Percentiles rank a stretch among this genome's conserved stretches.
Evolutionary conservation across 2,888 invertebrate species (phyloP).

Genomic region (Conistra vaccinii): DNA sequence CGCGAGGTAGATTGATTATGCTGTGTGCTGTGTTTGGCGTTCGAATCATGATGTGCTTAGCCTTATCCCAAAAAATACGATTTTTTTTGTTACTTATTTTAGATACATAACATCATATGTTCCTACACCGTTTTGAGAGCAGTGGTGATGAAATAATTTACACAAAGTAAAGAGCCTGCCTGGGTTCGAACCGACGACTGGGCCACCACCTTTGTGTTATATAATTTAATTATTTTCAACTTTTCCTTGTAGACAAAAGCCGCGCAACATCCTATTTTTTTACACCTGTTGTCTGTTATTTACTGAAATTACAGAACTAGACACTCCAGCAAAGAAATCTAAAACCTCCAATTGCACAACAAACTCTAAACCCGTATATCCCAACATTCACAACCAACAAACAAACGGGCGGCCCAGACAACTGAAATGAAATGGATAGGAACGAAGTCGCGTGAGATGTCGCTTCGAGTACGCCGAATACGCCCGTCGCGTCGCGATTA

Average conservation of each 20-base stretch:
- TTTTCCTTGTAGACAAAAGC: neutral
- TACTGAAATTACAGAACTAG: neutral
- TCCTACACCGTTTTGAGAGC: no score
- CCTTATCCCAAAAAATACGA: no score
- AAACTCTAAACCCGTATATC: constrained; percentile 65
- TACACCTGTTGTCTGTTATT: neutral
- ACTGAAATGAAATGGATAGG: constrained; percentile 87
- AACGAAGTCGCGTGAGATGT: constrained; percentile 82
- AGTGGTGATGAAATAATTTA: no score
- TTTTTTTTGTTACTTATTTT: no score
- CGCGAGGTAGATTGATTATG: no score
- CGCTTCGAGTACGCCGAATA: constrained; percentile 75
- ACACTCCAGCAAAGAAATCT: neutral
- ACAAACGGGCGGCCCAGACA: constrained; percentile 81
- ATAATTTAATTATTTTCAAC: no score
- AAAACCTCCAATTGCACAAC: neutral
- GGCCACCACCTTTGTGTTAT: no score
- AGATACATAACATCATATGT: no score
- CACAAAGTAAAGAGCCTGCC: no score
- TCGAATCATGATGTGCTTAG: no score
- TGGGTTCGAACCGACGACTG: no score
- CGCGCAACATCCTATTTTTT: neutral
- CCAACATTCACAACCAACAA: constrained; percentile 60
- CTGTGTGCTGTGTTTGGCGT: no score
- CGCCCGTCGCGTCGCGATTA: constrained; percentile 68